Evolutionary conservation across 2,888 invertebrate genomes (phyloP).

Genomic region (Eilema griseolum): DNA sequence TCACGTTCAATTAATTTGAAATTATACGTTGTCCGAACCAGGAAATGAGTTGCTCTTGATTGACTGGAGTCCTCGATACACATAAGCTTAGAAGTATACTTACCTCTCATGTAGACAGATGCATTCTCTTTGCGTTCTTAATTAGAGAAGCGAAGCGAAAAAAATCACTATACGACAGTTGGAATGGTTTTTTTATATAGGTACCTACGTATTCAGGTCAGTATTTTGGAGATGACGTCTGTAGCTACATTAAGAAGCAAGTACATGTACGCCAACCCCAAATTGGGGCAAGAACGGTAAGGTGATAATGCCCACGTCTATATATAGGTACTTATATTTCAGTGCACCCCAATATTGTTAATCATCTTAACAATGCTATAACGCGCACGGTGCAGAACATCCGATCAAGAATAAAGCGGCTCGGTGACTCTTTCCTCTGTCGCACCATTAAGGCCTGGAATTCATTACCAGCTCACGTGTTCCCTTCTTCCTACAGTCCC

Average conservation of each 20-base stretch:
- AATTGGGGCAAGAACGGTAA: background rate
- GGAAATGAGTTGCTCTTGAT: constrained; percentile 39
- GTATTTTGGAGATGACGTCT: too few relatives aligned
- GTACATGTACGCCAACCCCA: background rate
- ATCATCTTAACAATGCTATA: too few relatives aligned
- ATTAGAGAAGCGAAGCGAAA: background rate
- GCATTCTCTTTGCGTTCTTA: constrained; percentile 31
- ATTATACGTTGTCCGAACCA: constrained; percentile 33
- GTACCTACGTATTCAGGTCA: too few relatives aligned
- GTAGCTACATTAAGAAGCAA: too few relatives aligned
- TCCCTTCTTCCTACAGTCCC: too few relatives aligned
- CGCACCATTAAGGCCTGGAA: too few relatives aligned
- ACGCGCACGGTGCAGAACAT: too few relatives aligned
- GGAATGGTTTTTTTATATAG: background rate
- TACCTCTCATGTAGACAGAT: background rate
- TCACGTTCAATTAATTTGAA: constrained; percentile 32
- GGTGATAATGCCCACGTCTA: background rate
- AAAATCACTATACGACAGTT: background rate
- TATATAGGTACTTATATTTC: too few relatives aligned
- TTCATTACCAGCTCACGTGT: too few relatives aligned
- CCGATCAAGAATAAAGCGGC: too few relatives aligned
- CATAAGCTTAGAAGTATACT: constrained; percentile 17
- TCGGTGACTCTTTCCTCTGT: too few relatives aligned
- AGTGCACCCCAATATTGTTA: too few relatives aligned
- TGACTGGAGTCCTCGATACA: constrained; percentile 39